Evolutionary conservation across 1,140 invertebrate genomes (phyloP), one percentile per base, ranked within the genome.

Genomic region (Oncopeltus fasciatus): DNA sequence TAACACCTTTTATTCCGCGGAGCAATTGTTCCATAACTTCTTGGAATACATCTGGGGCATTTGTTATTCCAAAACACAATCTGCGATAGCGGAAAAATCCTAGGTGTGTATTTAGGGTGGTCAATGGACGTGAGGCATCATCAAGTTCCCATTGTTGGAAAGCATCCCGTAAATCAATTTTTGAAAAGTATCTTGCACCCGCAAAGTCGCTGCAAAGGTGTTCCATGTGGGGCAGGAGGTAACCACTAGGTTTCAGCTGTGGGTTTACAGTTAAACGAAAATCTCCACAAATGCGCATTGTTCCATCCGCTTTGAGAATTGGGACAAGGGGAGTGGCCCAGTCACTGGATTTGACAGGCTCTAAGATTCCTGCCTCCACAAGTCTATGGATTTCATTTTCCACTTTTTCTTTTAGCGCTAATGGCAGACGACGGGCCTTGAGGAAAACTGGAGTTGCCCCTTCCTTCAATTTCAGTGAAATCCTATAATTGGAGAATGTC

Each of bases 301-400:
- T 46, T 24, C 31, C 5, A 26, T 47, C 33, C 21, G 59, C 24
- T 27, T 60, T 60, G 2, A 46, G 9, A n/a, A 60, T 18, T 4
- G 59, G 33, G 4, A 60, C 59, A 5, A 46, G 27, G 8, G 43
- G 59, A n/a, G 59, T 60, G 8, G 38, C 43, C 59, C 59, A 47
- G 20, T 60, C 59, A 47, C 33, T 60, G 14, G 8, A 44, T 44
- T 44, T 24, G 20, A 60, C 20, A 20, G 33, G 59, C 14, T 24
- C 31, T 43, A 60, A 46, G 5, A 60, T 38, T 14, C 59, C 33
- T 65, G 46, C 63, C 64, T 26, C 33, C 5, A 47, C 38, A 4
- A 60, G 26, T 4, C 43, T 12, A 16, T 47, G 21, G 2, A 60
- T 5, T 60, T 60, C 59, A 12, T 60, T 26, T 27, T 60, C 43